Evolutionary conservation across 2,797 vertebrate genomes (phyloP).

Genomic region (Lateolabrax maculatus): DNA sequence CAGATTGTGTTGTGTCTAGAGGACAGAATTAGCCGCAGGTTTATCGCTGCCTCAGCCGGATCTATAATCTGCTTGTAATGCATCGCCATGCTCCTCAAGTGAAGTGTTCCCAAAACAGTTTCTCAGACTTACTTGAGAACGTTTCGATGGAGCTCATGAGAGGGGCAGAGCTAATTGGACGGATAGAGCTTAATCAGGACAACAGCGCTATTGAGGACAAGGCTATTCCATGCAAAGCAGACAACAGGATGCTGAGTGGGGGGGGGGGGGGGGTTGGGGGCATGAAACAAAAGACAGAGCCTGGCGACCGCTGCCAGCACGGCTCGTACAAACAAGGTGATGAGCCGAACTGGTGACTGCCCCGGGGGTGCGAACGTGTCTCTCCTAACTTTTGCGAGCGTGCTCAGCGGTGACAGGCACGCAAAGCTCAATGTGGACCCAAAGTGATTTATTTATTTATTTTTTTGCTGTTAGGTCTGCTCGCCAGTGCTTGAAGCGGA

Average conservation of each 20-base stretch:
- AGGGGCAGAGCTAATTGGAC: conserved; percentile 69
- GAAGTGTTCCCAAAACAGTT: conserved; percentile 44
- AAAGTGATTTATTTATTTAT: no score
- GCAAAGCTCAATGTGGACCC: neutral
- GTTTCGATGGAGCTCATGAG: conserved; percentile 48
- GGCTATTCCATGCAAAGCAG: conserved; percentile 63
- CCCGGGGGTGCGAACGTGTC: conserved; percentile 21
- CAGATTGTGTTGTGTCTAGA: neutral
- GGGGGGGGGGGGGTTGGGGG: conserved; percentile 54
- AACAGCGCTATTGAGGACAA: conserved; percentile 66
- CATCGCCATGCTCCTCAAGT: conserved; percentile 36
- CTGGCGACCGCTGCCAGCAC: conserved; percentile 46
- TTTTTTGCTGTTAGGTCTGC: conserved; percentile 18
- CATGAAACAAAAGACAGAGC: conserved; percentile 66
- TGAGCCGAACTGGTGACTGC: conserved; percentile 44
- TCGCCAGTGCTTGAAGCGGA: conserved; percentile 20
- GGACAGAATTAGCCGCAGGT: conserved; percentile 5
- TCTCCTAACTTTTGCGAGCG: conserved; percentile 16
- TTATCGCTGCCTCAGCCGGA: conserved; percentile 19
- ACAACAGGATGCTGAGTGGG: conserved; percentile 61
- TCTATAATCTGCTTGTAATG: conserved; percentile 58
- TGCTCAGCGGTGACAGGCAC: conserved; percentile 4
- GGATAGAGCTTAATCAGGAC: conserved; percentile 69
- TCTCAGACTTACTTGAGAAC: conserved; percentile 51
- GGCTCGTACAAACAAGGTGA: conserved; percentile 54